Evolutionary conservation across 2,888 invertebrate species (phyloP), one percentile per base, ranked within the genome.

Genomic region (Anaspis maculata): DNA sequence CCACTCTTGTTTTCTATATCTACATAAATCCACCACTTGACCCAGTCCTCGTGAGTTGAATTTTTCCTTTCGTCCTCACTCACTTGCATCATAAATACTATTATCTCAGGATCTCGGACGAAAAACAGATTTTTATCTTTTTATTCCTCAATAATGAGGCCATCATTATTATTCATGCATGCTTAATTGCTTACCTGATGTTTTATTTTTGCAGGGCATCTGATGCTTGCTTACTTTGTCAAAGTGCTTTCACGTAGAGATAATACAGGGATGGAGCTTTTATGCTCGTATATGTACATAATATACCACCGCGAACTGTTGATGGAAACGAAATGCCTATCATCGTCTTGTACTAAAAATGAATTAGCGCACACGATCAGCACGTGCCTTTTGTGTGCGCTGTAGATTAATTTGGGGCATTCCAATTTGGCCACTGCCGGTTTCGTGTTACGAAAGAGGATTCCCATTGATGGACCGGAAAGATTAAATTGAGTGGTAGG

Each of bases 401-500:
- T 46, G 41, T 41, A 50, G 56, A 57, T 57, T 56, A 57, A 56
- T 58, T 58, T 51, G 39, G 19, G 38, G 41, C 27, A 46, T 46
- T 44, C 44, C 46, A 30, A 29, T 33, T 30, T 29, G 23, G 25
- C 22, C 19, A 9, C 19, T 27, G 23, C 27, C 19, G 41, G 41
- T 37, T 39, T 41, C 37, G 31, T 40, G 29, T 41, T 41, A 34
- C 41, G 9, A 19, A 19, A 19, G 5, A 19, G 9, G 19, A 19
- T 6, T 19, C 19, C 5, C 9, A 19, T 19, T 19, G 19, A 19
- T 19, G 19, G 9, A 19, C 9, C 19, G 19, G 5, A 19, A 19
- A 19, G 9, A 19, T n/a, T n/a, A n/a, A n/a, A n/a, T n/a, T n/a
- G n/a, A n/a, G n/a, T n/a, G n/a, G n/a, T n/a, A n/a, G n/a, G n/a